A percentile compares a stretch with the other conserved stretches of the same genome.
phyloP scores from a whole-genome alignment of 2,888 invertebrate genomes.

The Acanthosepion esculentum region DNA sequence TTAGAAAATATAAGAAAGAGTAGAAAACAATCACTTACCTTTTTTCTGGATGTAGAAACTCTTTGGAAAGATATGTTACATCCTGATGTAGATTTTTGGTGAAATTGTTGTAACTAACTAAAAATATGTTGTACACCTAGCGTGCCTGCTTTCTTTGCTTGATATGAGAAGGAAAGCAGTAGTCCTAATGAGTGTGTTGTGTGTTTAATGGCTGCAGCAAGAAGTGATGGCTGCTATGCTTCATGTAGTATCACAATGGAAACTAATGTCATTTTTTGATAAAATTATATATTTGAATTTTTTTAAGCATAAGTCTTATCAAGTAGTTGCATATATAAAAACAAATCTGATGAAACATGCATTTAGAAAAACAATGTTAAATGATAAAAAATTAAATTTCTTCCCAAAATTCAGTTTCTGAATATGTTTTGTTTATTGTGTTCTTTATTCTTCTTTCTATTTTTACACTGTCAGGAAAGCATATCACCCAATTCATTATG shows the following conservation, averaged over 20 bases:
- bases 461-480: background rate
- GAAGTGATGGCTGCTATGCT: background rate
- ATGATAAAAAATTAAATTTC: background rate
- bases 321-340: background rate
- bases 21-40: background rate
- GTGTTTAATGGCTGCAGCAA: background rate
- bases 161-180: background rate
- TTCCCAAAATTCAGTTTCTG: background rate
- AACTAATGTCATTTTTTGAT: background rate
- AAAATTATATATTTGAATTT: background rate
- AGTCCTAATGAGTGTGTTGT: slow-evolving; percentile 7
- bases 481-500: background rate
- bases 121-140: background rate
- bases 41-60: background rate
- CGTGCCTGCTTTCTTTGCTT: background rate
- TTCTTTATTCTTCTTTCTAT: background rate
- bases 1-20: background rate
- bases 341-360: background rate
- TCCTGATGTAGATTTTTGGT: background rate
- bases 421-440: background rate
- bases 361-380: background rate
- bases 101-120: background rate
- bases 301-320: background rate
- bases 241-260: background rate
- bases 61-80: background rate